These are phyloP conservation scores for Pollenia angustigena DNA, from an alignment of 2,888 invertebrate genomes.

Conservation along the genomic window DNA sequence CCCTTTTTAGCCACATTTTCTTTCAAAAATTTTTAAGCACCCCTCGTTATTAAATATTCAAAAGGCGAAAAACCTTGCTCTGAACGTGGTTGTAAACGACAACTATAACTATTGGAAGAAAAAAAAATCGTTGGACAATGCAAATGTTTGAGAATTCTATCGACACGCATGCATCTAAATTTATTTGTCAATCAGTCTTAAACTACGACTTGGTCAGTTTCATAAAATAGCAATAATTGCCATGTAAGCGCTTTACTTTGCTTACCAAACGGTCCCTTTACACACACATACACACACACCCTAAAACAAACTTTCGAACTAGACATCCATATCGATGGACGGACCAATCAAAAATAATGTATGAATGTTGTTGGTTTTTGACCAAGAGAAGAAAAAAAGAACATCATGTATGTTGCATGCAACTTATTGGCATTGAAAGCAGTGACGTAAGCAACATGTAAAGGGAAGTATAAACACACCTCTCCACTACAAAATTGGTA, in stretches of 20 bases:
- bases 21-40: background rate
- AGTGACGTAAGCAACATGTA: constrained; percentile 25
- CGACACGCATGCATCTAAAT: constrained; percentile 74
- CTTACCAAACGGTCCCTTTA: constrained; percentile 18
- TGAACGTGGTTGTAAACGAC: constrained; percentile 14
- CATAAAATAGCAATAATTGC: constrained; percentile 74
- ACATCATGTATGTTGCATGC: constrained; percentile 65
- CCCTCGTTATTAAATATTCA: constrained; percentile 36
- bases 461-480: no score
- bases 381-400: constrained; percentile 18
- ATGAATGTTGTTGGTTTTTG: constrained; percentile 55
- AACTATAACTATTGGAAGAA: constrained; percentile 42
- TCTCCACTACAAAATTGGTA: no score
- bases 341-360: constrained; percentile 43
- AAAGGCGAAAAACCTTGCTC: background rate
- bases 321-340: constrained; percentile 31
- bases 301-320: background rate
- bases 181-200: constrained; percentile 74
- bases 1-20: no score
- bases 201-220: constrained; percentile 74
- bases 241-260: constrained; percentile 72
- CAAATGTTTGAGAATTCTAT: constrained; percentile 73
- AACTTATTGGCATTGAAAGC: constrained; percentile 49
- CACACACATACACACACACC: background rate
- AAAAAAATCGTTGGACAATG: constrained; percentile 55